A percentile compares a stretch with the other conserved stretches of the same genome.
Evolutionary conservation across 2,113 vertebrate species (phyloP).

Genomic region (Sylvia atricapilla): DNA sequence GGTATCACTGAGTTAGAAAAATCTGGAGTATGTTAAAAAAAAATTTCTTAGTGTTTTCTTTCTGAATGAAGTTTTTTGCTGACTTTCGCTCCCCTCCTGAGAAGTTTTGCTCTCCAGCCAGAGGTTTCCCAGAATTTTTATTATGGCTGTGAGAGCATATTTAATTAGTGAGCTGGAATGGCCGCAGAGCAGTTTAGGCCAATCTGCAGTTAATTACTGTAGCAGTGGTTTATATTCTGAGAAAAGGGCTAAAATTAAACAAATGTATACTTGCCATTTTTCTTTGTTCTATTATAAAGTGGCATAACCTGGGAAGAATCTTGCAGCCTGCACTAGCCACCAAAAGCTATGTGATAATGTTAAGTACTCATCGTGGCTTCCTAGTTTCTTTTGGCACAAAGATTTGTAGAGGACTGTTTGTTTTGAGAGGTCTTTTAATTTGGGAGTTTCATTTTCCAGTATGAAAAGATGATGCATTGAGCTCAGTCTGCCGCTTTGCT

Average conservation of each 20-base stretch:
- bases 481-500: background rate
- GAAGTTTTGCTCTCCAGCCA: constrained; percentile 33
- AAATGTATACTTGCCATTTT: constrained; percentile 15
- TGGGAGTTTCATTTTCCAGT: background rate
- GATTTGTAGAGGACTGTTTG: background rate
- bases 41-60: constrained; percentile 29
- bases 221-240: constrained; percentile 56
- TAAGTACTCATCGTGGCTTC: background rate
- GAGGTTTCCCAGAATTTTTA: constrained; percentile 63
- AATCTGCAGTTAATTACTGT: constrained; percentile 53
- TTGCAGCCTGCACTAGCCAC: background rate
- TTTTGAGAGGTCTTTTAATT: background rate
- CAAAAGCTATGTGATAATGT: background rate
- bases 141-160: constrained; percentile 54
- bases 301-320: constrained; percentile 7
- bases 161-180: constrained; percentile 65
- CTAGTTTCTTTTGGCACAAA: background rate
- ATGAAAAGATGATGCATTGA: background rate
- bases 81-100: constrained; percentile 13
- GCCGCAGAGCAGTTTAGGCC: constrained; percentile 16
- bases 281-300: constrained; percentile 8
- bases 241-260: constrained; percentile 54
- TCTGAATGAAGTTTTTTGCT: constrained; percentile 42
- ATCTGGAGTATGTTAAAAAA: constrained; percentile 7
- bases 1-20: background rate